Evolutionary conservation across 2,888 invertebrate genomes (phyloP).

Genomic region (Trissoscelio sp.): DNA sequence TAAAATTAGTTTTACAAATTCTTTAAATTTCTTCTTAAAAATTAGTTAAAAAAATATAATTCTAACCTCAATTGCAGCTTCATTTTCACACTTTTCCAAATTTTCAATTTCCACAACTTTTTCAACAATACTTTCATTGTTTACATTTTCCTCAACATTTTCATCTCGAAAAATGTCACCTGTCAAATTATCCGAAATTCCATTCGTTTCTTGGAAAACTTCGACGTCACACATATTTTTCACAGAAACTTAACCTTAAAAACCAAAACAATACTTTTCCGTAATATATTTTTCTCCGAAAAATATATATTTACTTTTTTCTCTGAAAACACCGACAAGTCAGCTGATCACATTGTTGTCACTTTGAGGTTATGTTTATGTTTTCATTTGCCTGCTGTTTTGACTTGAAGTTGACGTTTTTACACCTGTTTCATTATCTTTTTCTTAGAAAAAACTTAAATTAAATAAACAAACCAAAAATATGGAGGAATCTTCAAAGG

Average conservation of each 20-base stretch:
- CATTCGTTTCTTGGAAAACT: background rate
- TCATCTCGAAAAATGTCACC: no score
- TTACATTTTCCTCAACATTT: no score
- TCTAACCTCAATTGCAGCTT: background rate
- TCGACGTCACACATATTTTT: background rate
- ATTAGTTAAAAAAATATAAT: background rate
- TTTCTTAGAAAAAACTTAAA: background rate
- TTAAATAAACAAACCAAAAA: constrained; percentile 1
- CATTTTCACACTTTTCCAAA: background rate
- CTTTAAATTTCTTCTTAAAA: no score
- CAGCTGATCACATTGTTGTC: no score
- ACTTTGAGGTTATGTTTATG: background rate
- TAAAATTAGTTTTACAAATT: no score
- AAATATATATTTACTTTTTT: background rate
- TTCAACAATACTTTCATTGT: background rate
- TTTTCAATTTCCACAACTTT: background rate
- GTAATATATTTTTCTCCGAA: background rate
- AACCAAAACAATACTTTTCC: background rate
- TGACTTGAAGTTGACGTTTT: no score
- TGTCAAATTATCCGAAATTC: background rate
- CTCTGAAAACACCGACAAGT: background rate
- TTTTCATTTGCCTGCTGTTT: no score
- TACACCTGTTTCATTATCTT: no score
- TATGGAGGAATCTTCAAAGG: constrained; percentile 17
- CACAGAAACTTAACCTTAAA: background rate